These are phyloP conservation scores for Drosophila recens DNA, from an alignment of 2,888 invertebrate genomes.

Conservation along the genomic window DNA sequence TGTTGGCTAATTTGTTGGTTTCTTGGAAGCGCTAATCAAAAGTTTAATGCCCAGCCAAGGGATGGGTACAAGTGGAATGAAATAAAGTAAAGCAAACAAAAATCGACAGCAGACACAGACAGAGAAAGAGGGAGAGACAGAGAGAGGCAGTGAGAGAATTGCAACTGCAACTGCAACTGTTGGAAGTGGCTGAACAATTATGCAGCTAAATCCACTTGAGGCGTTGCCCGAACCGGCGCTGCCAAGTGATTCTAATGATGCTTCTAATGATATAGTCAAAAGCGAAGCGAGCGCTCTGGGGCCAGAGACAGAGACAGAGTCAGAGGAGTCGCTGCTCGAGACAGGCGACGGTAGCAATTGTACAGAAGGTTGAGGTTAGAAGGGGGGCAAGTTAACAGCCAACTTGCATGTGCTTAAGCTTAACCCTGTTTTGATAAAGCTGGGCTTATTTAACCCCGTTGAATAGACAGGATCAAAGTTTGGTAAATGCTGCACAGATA, in stretches of 20 bases:
- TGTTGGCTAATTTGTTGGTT: constrained; percentile 68
- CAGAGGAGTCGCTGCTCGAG: constrained; percentile 38
- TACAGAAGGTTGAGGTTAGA: constrained; percentile 11
- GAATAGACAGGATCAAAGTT: background rate
- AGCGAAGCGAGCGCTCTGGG: constrained; percentile 61
- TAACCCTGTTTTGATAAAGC: constrained; percentile 10
- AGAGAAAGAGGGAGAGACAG: background rate
- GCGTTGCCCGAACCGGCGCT: constrained; percentile 77
- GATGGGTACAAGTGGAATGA: constrained; percentile 42
- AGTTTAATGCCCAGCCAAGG: constrained; percentile 63
- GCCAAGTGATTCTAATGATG: constrained; percentile 82
- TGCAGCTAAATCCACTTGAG: constrained; percentile 76
- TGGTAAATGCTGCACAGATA: background rate
- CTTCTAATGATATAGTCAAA: constrained; percentile 81
- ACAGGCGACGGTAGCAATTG: constrained; percentile 60
- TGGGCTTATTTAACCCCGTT: background rate
- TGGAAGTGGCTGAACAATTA: constrained; percentile 64
- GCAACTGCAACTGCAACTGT: constrained; percentile 14
- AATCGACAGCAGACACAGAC: constrained; percentile 53
- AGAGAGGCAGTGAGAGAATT: background rate
- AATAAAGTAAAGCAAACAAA: constrained; percentile 60
- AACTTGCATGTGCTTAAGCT: constrained; percentile 48
- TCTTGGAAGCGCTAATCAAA: constrained; percentile 76
- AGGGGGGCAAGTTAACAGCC: constrained; percentile 12
- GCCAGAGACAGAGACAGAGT: constrained; percentile 13